Base-by-base conservation (phyloP, 2,113 vertebrate species). In the Rissa tridactyla region DNA sequence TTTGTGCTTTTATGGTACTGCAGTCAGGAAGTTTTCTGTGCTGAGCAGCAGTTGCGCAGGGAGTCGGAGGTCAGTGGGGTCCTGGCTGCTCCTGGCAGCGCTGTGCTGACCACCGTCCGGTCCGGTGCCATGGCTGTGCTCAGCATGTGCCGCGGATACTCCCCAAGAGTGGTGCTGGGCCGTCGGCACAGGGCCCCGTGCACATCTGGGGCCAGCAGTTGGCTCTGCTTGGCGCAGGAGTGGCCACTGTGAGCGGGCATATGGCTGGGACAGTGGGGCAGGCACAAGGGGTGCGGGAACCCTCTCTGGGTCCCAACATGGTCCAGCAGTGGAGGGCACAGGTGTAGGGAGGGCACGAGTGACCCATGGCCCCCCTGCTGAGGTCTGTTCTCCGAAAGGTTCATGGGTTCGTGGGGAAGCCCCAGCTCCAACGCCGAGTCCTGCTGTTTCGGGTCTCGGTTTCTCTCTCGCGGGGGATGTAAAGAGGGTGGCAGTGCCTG, bases 201-300 rank as follows among this genome's bases (percentile, higher is more conserved):
- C 77, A n/a, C 38, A 3, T 16, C 61, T 34, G 60, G 60, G 60
- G 60, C 15, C 77, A 54, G 49, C 9, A 4, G 18, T 12, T 34
- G 22, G 38, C 23, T 29, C 61, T 22, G 49, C 61, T n/a, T 17
- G 49, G 49, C 1, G 0, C 49, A 44, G 61, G 30, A 65, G 60
- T 2, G 10, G 47, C 60, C 10, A 13, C 15, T 18, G 27, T 1
- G 2, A 40, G 49, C 2, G 4, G 62, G 11, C 62, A 14, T 2
- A 0, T 1, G 5, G 52, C 65, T 3, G 8, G 80, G n/a, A 40
- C 8, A 11, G 4, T 3, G 5, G 80, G 44, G n/a, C 34, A 30
- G 13, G 66, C 8, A 1, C 36, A 9, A 51, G 66, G 11, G 23
- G 16, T 4, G 5, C 0, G 11, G 46, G 30, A 6, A 4, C 30